These are phyloP conservation scores for Podarcis muralis DNA, from an alignment of 2,113 vertebrate genomes.

Conservation along the genomic window DNA sequence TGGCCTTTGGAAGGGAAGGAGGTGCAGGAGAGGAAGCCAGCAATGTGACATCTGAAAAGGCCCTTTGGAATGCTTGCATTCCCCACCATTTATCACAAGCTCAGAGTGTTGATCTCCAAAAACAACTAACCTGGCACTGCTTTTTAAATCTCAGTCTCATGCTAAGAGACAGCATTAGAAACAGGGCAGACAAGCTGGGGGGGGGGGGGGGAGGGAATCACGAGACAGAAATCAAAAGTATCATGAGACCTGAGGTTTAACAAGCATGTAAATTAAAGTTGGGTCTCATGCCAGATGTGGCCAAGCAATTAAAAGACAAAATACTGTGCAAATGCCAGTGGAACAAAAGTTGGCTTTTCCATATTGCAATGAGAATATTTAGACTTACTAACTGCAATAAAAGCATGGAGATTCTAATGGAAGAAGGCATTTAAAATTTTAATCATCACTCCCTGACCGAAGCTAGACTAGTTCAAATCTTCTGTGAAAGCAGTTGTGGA, in stretches of 20 bases:
- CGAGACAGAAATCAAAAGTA: constrained; percentile 54
- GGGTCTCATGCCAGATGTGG: accelerated
- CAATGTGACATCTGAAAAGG: neutral
- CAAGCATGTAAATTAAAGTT: neutral
- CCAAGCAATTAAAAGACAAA: neutral
- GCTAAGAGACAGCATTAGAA: constrained; percentile 45
- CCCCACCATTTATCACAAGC: neutral
- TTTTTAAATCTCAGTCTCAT: constrained; percentile 38
- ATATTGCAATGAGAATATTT: neutral
- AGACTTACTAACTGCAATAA: accelerated
- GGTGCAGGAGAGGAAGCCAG: neutral
- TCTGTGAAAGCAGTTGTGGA: too few species aligned
- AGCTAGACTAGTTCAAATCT: neutral
- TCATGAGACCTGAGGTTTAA: constrained; percentile 55
- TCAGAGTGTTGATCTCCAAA: constrained; percentile 20
- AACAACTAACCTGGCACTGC: constrained; percentile 31
- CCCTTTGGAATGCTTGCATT: neutral
- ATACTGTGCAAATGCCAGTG: neutral
- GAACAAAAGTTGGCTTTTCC: neutral
- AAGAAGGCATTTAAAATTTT: neutral
- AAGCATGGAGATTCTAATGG: neutral
- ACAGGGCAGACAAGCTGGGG: constrained; percentile 19
- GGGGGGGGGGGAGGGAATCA: constrained; percentile 46
- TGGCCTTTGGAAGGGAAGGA: neutral
- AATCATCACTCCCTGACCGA: neutral